A percentile compares a stretch with the other conserved stretches of the same genome.
These are phyloP conservation scores for Centropus unirufus DNA, from an alignment of 2,113 vertebrate genomes.

Conservation along the genomic window DNA sequence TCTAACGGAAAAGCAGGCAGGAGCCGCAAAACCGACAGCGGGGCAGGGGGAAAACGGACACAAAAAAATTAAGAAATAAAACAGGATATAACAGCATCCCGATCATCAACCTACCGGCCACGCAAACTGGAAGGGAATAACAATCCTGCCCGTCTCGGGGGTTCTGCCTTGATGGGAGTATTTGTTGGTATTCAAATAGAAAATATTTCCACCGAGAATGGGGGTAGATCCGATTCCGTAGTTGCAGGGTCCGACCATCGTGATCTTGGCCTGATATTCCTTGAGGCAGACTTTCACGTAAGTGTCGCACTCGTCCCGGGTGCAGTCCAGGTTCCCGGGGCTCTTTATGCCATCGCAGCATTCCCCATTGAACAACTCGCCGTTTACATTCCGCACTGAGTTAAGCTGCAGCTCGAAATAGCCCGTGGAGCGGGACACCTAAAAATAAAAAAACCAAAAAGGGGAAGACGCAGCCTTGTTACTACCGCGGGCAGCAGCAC, in stretches of 20 bases:
- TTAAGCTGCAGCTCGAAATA: conserved; percentile 95
- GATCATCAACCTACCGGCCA: conserved; percentile 89
- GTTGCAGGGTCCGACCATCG: conserved; percentile 83
- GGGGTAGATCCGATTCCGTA: conserved; percentile 90
- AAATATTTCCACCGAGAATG: conserved; percentile 93
- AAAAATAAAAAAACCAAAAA: conserved; percentile 69
- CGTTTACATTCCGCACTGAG: conserved; percentile 88
- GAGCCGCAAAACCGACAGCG: not conserved
- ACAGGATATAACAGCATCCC: no score
- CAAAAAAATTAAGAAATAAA: not conserved
- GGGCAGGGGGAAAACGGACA: not conserved
- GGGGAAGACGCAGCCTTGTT: conserved; percentile 1
- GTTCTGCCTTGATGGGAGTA: conserved; percentile 75
- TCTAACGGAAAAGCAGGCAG: not conserved
- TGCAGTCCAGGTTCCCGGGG: conserved; percentile 79
- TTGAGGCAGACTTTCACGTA: conserved; percentile 92
- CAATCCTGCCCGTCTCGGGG: conserved; percentile 83
- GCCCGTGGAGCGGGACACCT: conserved; percentile 88
- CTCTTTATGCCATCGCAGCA: conserved; percentile 87
- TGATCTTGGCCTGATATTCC: conserved; percentile 94
- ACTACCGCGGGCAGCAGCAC: conserved; percentile 1
- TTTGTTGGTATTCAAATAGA: conserved; percentile 82
- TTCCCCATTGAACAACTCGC: conserved; percentile 88
- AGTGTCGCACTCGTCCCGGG: conserved; percentile 90
- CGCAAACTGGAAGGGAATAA: conserved; percentile 92